Evolutionary conservation across 2,888 invertebrate genomes (phyloP), one percentile per base, ranked within the genome.

Genomic region (Pristionchus entomophagus): DNA sequence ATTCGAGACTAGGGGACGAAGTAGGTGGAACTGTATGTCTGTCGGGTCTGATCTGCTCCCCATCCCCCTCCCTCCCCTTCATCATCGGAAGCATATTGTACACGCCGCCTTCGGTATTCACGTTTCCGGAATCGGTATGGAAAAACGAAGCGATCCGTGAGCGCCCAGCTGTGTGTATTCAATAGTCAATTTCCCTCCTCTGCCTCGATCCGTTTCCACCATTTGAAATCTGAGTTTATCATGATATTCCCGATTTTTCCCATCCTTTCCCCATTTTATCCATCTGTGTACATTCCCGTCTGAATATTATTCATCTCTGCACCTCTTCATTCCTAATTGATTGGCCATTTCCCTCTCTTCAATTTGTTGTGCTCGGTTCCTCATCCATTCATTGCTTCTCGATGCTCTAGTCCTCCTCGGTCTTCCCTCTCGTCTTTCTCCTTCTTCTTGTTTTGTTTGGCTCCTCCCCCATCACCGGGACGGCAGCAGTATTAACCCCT

Each of bases 51-150:
- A 32, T 65, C 17, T n/a, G 8, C 17, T 38, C 22, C 35, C n/a
- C n/a, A 12, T 22, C 38, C 62, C 5, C 10, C 14, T 12, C 69
- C 38, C 22, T n/a, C 69, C 41, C 12, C 38, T 32, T 38, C 22
- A 19, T 38, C 62, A 32, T 32, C 62, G 62, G 62, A 62, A 32
- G 62, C 14, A n/a, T 32, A 8, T 32, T 62, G 62, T n/a, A n/a
- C 62, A 62, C 19, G 62, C 29, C 32, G n/a, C n/a, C 62, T 62
- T 62, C 62, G 69, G 69, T 69, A 69, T 69, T 69, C 35, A 69
- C 69, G 69, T 69, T 69, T 69, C 69, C 69, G 69, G 69, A 69
- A 38, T 69, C 69, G 22, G 69, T 69, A 69, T 38, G 19, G 35
- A 2, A 41, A 69, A 69, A 35, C 22, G n/a, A 41, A 38, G 38